A percentile compares a stretch with the other conserved stretches of the same genome.
These are phyloP conservation scores for Aplochiton taeniatus DNA, from an alignment of 2,797 vertebrate species.

Conservation along the genomic window DNA sequence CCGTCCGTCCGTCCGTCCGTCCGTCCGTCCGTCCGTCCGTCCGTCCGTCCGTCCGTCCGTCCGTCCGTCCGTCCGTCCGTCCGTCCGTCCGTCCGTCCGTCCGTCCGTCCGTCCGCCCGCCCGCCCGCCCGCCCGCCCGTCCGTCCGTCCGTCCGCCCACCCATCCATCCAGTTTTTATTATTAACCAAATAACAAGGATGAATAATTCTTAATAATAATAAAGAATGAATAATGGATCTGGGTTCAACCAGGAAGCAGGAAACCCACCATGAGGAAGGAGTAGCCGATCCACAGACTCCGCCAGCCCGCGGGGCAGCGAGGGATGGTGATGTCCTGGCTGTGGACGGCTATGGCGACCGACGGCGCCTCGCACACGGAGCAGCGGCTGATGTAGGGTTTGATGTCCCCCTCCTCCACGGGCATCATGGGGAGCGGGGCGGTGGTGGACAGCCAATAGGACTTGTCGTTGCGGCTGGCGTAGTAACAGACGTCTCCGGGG, in stretches of 20 bases:
- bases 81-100: too few species aligned
- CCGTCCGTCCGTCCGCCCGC: too few species aligned
- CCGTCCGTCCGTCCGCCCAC: too few species aligned
- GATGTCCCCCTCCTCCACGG: slow-evolving; percentile 88
- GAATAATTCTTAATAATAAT: too few species aligned
- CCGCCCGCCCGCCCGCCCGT: too few species aligned
- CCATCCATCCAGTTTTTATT: too few species aligned
- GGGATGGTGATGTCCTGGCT: slow-evolving; percentile 95
- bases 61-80: too few species aligned
- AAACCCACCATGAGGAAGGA: slow-evolving; percentile 94
- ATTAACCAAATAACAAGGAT: too few species aligned
- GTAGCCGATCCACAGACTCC: slow-evolving; percentile 97
- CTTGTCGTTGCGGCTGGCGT: slow-evolving; percentile 96
- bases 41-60: too few species aligned
- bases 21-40: too few species aligned
- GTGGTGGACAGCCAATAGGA: slow-evolving; percentile 98
- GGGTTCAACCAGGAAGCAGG: not conserved
- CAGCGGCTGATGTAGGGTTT: slow-evolving; percentile 95
- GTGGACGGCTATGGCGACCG: slow-evolving; percentile 93
- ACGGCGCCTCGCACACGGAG: slow-evolving; percentile 94
- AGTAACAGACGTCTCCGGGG: slow-evolving; percentile 93
- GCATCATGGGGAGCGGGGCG: slow-evolving; percentile 97
- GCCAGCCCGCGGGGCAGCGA: slow-evolving; percentile 91
- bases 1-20: too few species aligned
- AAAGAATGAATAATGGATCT: too few species aligned